Conservation (phyloP, 1,140 invertebrate genomes). For the Agrilus planipennis region DNA sequence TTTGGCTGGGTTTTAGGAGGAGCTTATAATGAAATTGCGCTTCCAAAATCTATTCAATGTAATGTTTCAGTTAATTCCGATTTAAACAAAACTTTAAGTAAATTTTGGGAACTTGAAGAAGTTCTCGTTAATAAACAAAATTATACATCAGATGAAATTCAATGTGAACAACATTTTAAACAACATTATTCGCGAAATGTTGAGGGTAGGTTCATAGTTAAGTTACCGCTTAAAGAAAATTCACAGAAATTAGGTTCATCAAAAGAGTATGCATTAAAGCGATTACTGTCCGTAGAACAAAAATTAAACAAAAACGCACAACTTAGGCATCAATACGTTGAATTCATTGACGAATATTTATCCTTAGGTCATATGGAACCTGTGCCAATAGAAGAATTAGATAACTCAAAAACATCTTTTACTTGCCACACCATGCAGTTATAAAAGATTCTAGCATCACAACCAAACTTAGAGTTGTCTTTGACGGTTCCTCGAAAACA, state of each 20-base stretch:
- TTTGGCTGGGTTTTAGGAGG: conserved; percentile 17
- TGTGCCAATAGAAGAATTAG: background rate
- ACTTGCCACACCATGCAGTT: conserved; percentile 29
- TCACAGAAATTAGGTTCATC: conserved; percentile 14
- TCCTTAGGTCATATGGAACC: conserved; percentile 24
- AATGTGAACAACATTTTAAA: conserved; percentile 17
- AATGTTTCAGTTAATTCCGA: background rate
- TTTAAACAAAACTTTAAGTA: conserved; percentile 14
- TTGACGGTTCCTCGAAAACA: conserved; percentile 21
- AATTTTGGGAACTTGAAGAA: conserved; percentile 16
- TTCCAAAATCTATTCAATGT: background rate
- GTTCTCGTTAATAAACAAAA: conserved; percentile 1
- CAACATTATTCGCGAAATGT: conserved; percentile 8
- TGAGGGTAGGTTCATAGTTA: conserved; percentile 17
- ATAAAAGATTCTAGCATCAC: conserved; percentile 16
- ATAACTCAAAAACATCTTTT: conserved; percentile 14
- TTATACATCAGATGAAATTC: background rate
- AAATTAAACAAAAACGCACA: conserved; percentile 11
- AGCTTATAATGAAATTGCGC: background rate
- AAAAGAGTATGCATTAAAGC: conserved; percentile 13
- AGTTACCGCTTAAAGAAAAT: conserved; percentile 20
- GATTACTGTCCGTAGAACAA: conserved; percentile 18
- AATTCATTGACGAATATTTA: conserved; percentile 28
- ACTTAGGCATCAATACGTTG: conserved; percentile 14
- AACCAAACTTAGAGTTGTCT: conserved; percentile 24